Conservation (phyloP, 1,140 invertebrate species). For the Heliconius eleuchia region DNA sequence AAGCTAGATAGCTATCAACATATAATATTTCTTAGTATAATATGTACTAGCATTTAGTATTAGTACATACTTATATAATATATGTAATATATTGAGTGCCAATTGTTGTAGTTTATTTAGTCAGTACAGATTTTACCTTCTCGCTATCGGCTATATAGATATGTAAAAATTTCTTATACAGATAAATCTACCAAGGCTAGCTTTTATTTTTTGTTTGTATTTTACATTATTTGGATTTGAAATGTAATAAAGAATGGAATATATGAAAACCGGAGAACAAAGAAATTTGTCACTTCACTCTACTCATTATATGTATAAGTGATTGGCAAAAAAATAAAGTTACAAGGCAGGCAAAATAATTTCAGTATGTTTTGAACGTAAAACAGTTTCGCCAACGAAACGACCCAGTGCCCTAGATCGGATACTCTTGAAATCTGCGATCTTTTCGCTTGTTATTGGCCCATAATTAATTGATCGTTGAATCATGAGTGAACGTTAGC, state of each 20-base stretch:
- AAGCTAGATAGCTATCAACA: no score
- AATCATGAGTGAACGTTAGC: slow-evolving; percentile 41
- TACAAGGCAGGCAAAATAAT: neutral
- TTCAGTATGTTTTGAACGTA: slow-evolving; percentile 12
- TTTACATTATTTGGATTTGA: no score
- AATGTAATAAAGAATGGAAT: no score
- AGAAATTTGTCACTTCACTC: neutral
- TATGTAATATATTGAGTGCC: neutral
- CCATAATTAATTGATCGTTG: slow-evolving; percentile 45
- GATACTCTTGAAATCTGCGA: slow-evolving; percentile 38
- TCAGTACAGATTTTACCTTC: neutral
- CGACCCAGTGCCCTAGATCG: slow-evolving; percentile 43
- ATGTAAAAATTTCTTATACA: no score
- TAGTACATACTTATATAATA: neutral
- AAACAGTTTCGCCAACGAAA: slow-evolving; percentile 34
- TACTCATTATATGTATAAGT: neutral
- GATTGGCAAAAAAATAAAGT: neutral
- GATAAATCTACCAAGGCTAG: no score
- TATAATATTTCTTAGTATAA: neutral
- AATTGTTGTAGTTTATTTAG: neutral
- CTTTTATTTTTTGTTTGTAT: no score
- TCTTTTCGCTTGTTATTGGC: slow-evolving; percentile 42
- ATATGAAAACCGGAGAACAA: neutral
- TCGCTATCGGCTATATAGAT: no score
- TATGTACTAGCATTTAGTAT: neutral